Percentiles rank a stretch among this genome's conserved stretches.
Evolutionary conservation across 2,113 vertebrate species (phyloP).

Genomic region (Sylvilagus bachmani): DNA sequence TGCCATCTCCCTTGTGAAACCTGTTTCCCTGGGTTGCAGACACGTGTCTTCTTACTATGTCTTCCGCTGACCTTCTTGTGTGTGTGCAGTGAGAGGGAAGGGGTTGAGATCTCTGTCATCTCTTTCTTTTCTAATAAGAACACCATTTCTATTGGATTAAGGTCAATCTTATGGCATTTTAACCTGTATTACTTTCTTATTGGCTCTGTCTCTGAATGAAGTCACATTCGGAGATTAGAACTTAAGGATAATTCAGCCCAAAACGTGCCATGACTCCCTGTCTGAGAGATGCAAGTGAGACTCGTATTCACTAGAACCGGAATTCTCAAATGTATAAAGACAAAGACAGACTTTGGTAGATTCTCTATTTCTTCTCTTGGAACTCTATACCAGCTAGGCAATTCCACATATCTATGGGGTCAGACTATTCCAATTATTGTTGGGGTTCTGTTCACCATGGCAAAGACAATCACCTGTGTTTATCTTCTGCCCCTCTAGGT

Average conservation of each 20-base stretch:
- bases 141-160: not conserved
- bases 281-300: not conserved
- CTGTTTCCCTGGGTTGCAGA: not conserved
- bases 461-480: not conserved
- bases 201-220: not conserved
- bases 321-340: not conserved
- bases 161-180: not conserved
- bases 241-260: not conserved
- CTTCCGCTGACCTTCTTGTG: not conserved
- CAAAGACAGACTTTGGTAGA: not conserved
- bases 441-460: not conserved
- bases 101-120: not conserved
- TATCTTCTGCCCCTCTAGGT: not conserved
- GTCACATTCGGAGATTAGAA: not conserved
- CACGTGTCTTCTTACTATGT: too few species aligned
- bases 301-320: not conserved
- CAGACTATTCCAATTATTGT: not conserved
- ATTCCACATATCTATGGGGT: not conserved
- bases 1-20: not conserved
- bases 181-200: not conserved
- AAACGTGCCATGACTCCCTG: not conserved
- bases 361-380: not conserved
- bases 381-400: not conserved
- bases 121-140: not conserved
- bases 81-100: not conserved